Evolutionary conservation across 2,797 vertebrate species (phyloP), one percentile per base, ranked within the genome.

Genomic region (Bovichtus variegatus): DNA sequence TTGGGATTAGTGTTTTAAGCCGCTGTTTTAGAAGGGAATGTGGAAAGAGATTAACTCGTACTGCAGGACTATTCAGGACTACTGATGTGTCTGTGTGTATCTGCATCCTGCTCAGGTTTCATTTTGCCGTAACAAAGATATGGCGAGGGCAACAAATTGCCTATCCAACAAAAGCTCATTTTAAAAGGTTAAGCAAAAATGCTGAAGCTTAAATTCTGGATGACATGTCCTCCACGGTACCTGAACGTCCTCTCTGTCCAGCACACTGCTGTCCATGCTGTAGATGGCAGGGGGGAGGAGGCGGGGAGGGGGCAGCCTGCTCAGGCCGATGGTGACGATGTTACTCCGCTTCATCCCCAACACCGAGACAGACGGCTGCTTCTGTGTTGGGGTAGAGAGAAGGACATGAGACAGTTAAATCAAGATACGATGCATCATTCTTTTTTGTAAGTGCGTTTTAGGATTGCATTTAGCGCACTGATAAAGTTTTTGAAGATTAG

Each of bases 171-270:
- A 58, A 53, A 55, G 11, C 31, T 49, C 36, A 71, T 40, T 36
- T 55, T 6, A 53, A 21, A 16, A 65, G 44, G 63, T 79, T 4
- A 16, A 51, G 51, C 3, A 66, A 62, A n/a, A 31, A 78, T 44
- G 51, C 18, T 50, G 43, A 57, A 10, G 50, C 53, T 76, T 1
- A 31, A 31, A 59, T 61, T 59, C 6, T 51, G 18, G 0, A 49
- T 21, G 2, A 19, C 6, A 1, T 11, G n/a, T 23, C 19, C 36
- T 59, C 34, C 59, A 10, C 47, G 25, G 66, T 73, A 96, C 95
- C 95, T 96, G 95, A 21, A 96, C 15, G 31, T 96, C 94, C 62
- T 96, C 95, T 65, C 91, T 85, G 90, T 96, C 95, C 66, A 96
- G 84, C 19, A 96, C 95, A 12, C 83, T 91, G 90, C 80, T 78